Percentiles rank a stretch among this genome's conserved stretches.
Evolutionary conservation across 2,113 vertebrate genomes (phyloP).

Genomic region (Enhydra lutris): DNA sequence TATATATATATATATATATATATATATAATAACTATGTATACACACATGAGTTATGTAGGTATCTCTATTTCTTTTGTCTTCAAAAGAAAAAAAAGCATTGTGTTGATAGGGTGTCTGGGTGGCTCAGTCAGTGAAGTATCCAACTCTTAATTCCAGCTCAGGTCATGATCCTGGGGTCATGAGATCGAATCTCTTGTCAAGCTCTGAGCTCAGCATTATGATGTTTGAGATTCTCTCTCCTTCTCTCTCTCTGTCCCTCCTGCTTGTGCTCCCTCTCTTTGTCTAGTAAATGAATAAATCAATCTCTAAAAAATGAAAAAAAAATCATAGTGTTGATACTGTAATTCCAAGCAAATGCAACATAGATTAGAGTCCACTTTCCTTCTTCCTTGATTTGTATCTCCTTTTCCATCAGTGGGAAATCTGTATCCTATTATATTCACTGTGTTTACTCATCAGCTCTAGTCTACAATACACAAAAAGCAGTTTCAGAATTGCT

Average conservation of each 20-base stretch:
- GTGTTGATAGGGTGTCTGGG: not conserved
- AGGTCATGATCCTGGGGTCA: not conserved
- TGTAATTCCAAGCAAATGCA: not conserved
- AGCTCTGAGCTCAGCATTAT: not conserved
- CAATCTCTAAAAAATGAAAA: not conserved
- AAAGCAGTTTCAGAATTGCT: not conserved
- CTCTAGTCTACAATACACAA: not conserved
- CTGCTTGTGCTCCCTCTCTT: not conserved
- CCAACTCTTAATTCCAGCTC: not conserved
- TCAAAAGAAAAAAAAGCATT: not conserved
- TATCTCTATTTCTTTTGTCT: not conserved
- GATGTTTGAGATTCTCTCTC: not conserved
- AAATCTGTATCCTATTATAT: not conserved
- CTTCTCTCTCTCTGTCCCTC: not conserved
- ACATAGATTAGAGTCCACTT: not conserved
- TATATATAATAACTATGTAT: not conserved
- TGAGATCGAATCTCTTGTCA: not conserved
- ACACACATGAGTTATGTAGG: not conserved
- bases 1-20: too few relatives aligned
- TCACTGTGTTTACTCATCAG: not conserved
- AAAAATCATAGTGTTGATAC: not conserved
- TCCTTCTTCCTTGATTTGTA: not conserved
- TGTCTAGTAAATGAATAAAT: not conserved
- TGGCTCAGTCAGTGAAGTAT: not conserved
- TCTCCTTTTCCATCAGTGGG: not conserved